Conservation (phyloP, 2,797 vertebrate genomes). For the Margarornis squamiger region DNA sequence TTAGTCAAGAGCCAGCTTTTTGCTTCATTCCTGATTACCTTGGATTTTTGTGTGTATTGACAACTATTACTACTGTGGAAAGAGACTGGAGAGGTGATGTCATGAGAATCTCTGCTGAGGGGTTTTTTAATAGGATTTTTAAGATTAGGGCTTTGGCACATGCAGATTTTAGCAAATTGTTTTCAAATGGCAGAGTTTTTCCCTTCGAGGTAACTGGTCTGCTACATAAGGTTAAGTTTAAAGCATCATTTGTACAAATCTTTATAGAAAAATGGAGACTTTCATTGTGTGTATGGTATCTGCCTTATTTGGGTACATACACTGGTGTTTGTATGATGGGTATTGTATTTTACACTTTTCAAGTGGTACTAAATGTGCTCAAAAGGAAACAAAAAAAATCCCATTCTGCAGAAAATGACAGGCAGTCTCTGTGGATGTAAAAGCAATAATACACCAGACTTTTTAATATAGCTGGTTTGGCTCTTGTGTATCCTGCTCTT, state of each 20-base stretch:
- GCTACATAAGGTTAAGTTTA: neutral
- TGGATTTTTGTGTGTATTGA: neutral
- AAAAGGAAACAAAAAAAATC: neutral
- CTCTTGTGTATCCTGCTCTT: slow-evolving; percentile 53
- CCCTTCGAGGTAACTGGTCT: neutral
- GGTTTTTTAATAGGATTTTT: neutral
- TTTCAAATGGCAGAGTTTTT: neutral
- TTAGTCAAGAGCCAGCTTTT: neutral
- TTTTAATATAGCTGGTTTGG: slow-evolving; percentile 63
- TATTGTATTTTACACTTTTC: neutral
- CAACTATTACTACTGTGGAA: neutral
- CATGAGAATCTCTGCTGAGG: neutral
- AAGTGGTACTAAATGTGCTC: neutral
- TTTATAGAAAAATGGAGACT: neutral
- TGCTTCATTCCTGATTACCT: neutral
- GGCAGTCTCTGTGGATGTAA: neutral
- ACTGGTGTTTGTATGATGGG: neutral
- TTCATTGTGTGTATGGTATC: neutral
- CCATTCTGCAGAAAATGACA: slow-evolving; percentile 40
- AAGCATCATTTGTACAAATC: neutral
- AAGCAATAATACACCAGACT: slow-evolving; percentile 27
- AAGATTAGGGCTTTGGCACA: neutral
- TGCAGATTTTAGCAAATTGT: neutral
- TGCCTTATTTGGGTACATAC: neutral
- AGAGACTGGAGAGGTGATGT: neutral